Base-by-base conservation (phyloP, 2,888 invertebrate species). In the Anagyrus pseudococci region DNA sequence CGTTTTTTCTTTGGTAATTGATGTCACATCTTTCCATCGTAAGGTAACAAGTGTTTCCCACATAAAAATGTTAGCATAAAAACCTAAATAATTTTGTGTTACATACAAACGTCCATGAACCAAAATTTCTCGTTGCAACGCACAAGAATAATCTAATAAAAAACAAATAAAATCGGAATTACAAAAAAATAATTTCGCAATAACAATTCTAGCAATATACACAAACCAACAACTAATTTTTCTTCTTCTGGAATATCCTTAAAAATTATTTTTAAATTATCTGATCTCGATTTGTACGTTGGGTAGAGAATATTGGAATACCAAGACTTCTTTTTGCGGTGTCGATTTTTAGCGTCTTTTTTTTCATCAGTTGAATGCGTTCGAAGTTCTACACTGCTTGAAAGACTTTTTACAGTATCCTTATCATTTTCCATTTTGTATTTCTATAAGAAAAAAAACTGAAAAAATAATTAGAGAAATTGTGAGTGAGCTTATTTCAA, bases 1-100 rank as follows among this genome's bases (percentile, higher is more conserved):
- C 0, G 95, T 95, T 84, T 94, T 94, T 82, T 96, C 96, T 83
- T 98, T 98, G 44, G 96, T 96, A 79, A 98, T 93, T 53, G 93
- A 89, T 6, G 92, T 91, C 64, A 98, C 92, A 75, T 97, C 96
- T 78, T 91, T 93, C 89, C 94, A 94, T 71, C 89, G 88, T 56
- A 97, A 85, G 55, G 88, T 89, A 67, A 96, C 85, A 77, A 86
- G 87, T 6, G 96, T 97, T 83, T 97, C 96, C 96, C 96, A 98
- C 74, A 94, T 89, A 82, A 98, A 96, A 77, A 98, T 97, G 82
- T 96, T 98, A 22, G 98, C 96, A 85, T 98, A 93, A 85, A 98
- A 98, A 82, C 97, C 97, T 65, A 98, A 86, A 85, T 93, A 95
- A 82, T 93, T 93, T 83, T 95, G 95, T 0, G 97, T 94, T 50